These are phyloP conservation scores for Triplophysa yarkandensis DNA, from an alignment of 2,797 vertebrate species.

Conservation along the genomic window DNA sequence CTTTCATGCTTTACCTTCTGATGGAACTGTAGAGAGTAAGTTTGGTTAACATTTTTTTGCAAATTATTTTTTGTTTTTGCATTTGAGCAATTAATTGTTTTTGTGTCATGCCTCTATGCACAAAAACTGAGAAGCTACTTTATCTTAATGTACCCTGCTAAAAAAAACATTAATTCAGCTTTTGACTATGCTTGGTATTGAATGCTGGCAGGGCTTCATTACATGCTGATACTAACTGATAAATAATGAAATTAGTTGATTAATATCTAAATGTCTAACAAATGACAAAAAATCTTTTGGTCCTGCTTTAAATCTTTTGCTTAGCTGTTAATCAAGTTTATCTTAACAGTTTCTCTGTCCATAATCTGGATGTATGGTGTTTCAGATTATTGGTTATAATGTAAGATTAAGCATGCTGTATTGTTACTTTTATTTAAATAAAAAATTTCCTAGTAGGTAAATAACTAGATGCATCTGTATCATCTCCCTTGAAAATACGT, in stretches of 20 bases:
- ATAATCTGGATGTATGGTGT: constrained; percentile 7
- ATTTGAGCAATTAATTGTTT: constrained; percentile 28
- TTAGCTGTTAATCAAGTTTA: not conserved
- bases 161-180: constrained; percentile 59
- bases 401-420: constrained; percentile 15
- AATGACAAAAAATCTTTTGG: constrained; percentile 7
- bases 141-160: constrained; percentile 32
- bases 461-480: constrained; percentile 19
- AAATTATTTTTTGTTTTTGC: constrained; percentile 5
- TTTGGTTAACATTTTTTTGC: constrained; percentile 81
- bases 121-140: constrained; percentile 3
- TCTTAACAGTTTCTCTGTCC: not conserved
- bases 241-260: constrained; percentile 4
- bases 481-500: not conserved
- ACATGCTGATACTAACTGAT: constrained; percentile 56
- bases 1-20: constrained; percentile 89
- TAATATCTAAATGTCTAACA: constrained; percentile 19
- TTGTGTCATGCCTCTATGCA: not conserved
- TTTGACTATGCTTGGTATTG: constrained; percentile 64
- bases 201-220: constrained; percentile 36
- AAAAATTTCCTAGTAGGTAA: not conserved
- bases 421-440: not conserved
- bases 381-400: not conserved
- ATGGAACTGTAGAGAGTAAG: constrained; percentile 98
- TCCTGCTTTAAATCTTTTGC: constrained; percentile 23